Evolutionary conservation across 2,888 invertebrate genomes (phyloP), one percentile per base, ranked within the genome.

Genomic region (Chaetoderma sp.): DNA sequence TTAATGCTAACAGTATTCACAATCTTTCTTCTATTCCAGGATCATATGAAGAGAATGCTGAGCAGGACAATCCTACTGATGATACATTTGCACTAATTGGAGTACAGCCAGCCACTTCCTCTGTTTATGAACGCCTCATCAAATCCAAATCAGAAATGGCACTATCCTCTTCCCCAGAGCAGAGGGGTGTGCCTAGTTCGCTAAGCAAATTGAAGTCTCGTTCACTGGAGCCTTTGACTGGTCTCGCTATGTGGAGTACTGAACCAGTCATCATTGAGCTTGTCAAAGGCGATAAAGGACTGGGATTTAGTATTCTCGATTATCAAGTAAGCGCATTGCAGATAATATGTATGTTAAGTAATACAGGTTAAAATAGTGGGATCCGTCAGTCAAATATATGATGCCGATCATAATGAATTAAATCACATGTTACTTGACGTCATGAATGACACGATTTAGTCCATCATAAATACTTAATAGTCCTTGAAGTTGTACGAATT

Each of bases 181-280:
- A 70, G 32, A 66, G 71, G 33, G 72, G 73, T 60, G 72, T 75
- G 57, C 60, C 70, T 54, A 69, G 67, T 52, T 72, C 73, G 36
- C 73, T 81, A 10, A 80, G 78, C 64, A 79, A 78, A 65, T 74
- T 73, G 70, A 84, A 82, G 68, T 85, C 84, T 13, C 75, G 98
- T 73, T 98, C 98, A 32, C 89, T 99, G 74, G 98, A 99, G 88
- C 98, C 98, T n/a, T 90, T 99, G 70, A 96, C 96, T 1, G 97
- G 97, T 5, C 89, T 98, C 76, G 98, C 98, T 42, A 97, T 98
- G 94, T 99, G 98, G 98, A 95, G 96, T 76, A 94, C 94, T 70
- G 96, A 98, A 82, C 95, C 98, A 47, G 95, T 98, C 86, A 93
- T 96, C 71, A 97, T 99, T 77, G 96, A 98, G 88, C 89, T 99